Evolutionary conservation across 92 coral and sea anemone genomes (phyloP).

Genomic region (Porites lobata): DNA sequence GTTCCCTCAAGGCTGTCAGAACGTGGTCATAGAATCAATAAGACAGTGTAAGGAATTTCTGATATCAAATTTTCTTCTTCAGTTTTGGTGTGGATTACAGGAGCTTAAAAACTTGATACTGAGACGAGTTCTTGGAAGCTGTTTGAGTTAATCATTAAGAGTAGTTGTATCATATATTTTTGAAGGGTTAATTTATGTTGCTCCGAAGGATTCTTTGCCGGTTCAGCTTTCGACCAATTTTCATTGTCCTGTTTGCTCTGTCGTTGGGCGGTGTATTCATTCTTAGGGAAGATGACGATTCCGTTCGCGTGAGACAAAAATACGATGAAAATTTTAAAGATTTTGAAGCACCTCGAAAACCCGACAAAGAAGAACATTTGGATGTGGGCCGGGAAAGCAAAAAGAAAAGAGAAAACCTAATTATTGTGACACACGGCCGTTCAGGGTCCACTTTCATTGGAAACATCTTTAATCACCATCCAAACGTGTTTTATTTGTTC

Average conservation of each 20-base stretch:
- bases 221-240: not conserved
- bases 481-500: slow-evolving; percentile 42
- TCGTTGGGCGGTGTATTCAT: not conserved
- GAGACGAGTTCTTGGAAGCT: too few relatives aligned
- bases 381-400: not conserved
- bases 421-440: slow-evolving; percentile 48
- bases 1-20: too few relatives aligned
- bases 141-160: too few relatives aligned
- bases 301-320: not conserved
- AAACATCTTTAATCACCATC: slow-evolving; percentile 39
- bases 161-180: too few relatives aligned
- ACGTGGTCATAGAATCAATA: too few relatives aligned
- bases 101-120: too few relatives aligned
- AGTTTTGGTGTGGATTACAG: too few relatives aligned
- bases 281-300: not conserved
- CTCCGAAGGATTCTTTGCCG: not conserved
- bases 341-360: not conserved
- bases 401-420: slow-evolving; percentile 14
- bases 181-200: too few relatives aligned
- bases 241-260: not conserved
- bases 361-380: not conserved
- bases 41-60: too few relatives aligned
- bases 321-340: not conserved
- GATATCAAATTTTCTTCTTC: too few relatives aligned
- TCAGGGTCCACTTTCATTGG: slow-evolving; percentile 42